Percentiles rank a stretch among this genome's conserved stretches.
Conservation (phyloP, 2,113 vertebrate species). For the Chrysochloris asiatica region DNA sequence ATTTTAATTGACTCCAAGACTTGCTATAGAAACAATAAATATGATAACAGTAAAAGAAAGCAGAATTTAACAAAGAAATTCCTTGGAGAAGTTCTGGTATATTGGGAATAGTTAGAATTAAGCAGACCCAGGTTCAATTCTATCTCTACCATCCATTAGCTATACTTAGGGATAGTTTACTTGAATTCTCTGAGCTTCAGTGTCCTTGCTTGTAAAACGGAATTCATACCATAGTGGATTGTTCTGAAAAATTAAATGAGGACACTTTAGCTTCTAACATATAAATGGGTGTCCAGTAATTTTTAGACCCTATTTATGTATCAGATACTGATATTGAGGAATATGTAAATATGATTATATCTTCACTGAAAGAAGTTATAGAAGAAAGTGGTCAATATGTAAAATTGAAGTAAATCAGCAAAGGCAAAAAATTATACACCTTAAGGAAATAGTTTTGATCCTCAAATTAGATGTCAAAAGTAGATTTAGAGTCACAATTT, state of each 20-base stretch:
- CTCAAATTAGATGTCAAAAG: background rate
- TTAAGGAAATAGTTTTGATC: background rate
- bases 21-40: background rate
- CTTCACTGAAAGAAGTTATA: background rate
- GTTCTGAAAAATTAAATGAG: background rate
- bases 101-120: slow-evolving; percentile 5
- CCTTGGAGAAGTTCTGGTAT: background rate
- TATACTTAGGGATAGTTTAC: background rate
- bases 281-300: background rate
- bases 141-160: background rate
- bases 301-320: background rate
- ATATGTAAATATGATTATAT: background rate
- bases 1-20: background rate
- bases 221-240: background rate
- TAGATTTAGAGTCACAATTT: background rate
- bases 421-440: background rate
- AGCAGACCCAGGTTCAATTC: background rate
- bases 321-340: background rate
- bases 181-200: background rate
- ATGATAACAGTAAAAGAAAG: background rate
- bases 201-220: background rate
- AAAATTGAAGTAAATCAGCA: background rate
- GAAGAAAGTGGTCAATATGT: background rate
- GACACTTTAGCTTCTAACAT: background rate
- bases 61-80: background rate